Conservation (phyloP, 2,113 vertebrate species). For the Condylura cristata region DNA sequence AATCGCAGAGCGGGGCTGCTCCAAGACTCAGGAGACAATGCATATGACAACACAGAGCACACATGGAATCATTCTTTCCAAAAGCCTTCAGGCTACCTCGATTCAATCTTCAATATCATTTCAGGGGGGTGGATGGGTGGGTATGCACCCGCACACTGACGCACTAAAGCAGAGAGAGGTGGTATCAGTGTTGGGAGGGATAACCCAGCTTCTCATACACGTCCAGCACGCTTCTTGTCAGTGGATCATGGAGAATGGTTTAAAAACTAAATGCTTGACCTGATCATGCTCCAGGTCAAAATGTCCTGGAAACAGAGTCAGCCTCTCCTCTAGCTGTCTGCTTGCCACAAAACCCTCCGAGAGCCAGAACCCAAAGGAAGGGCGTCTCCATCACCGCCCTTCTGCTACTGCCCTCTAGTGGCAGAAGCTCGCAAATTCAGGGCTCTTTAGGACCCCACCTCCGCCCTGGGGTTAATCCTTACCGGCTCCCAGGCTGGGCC, state of each 20-base stretch:
- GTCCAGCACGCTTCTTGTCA: not conserved
- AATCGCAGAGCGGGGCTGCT: not conserved
- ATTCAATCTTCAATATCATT: not conserved
- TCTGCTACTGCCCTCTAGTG: constrained; percentile 30
- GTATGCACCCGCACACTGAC: fast-evolving
- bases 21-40: fast-evolving
- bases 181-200: fast-evolving
- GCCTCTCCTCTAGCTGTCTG: not conserved
- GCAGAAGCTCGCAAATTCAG: not conserved
- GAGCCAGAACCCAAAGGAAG: not conserved
- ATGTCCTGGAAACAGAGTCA: not conserved
- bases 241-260: not conserved
- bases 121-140: fast-evolving
- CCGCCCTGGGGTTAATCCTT: too few species aligned
- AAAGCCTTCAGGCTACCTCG: not conserved
- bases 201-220: not conserved
- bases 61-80: not conserved
- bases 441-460: not conserved
- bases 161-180: too few species aligned
- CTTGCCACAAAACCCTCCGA: fast-evolving
- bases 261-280: not conserved
- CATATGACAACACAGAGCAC: not conserved
- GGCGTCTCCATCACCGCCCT: not conserved
- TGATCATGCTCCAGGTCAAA: not conserved
- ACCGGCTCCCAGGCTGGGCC: not conserved